Evolutionary conservation across 2,888 invertebrate genomes (phyloP), one percentile per base, ranked within the genome.

Genomic region (Ormia ochracea): DNA sequence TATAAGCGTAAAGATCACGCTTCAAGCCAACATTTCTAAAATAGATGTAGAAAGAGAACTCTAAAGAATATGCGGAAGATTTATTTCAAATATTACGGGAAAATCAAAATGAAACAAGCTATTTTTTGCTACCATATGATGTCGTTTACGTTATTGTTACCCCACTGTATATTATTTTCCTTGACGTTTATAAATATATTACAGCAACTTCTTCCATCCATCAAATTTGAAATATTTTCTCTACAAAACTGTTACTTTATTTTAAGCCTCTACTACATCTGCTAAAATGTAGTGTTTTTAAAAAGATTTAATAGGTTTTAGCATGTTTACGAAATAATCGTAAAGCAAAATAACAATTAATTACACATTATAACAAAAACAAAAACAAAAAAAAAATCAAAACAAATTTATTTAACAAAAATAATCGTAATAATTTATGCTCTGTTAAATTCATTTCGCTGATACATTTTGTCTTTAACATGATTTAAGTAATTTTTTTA

Each of bases 361-460:
- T 70, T 73, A 81, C 65, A 36, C 73, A 78, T 33, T 61, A 58
- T n/a, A n/a, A n/a, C n/a, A n/a, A n/a, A n/a, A n/a, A n/a, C n/a
- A n/a, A n/a, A n/a, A n/a, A n/a, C 36, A 33, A 76, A 74, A 75
- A 56, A 78, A 58, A 58, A 61, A 77, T 23, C 19, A 45, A 48
- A 43, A 59, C 9, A 68, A 66, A 48, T 59, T 45, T 17, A 41
- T 38, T n/a, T 3, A 59, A 68, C 4, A 63, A 66, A 81, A 59
- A 81, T 80, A 66, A 61, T 82, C 83, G 82, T 81, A 81, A 72
- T 81, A 75, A 76, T 78, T 81, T 78, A 82, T 80, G 83, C 83
- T 84, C 83, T 83, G 83, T 82, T 83, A 81, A 82, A 69, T 82
- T 56, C 38, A 33, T 14, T 75, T 70, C 54, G 63, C 66, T 63